Base-by-base conservation (phyloP, 1,140 invertebrate genomes). In the Bombus vancouverensis region DNA sequence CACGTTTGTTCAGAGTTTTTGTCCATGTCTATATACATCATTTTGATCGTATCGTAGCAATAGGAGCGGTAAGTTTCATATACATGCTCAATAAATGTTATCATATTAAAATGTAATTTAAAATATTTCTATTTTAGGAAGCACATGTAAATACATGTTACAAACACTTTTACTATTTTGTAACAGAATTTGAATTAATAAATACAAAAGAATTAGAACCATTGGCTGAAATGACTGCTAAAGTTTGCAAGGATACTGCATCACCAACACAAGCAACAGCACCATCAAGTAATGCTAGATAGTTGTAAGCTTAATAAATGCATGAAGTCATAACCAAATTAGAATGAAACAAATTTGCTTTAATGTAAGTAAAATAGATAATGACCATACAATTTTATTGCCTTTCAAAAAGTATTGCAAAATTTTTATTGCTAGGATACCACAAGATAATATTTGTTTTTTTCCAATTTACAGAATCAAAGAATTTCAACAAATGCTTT, bases 21-120 rank as follows among this genome's bases (percentile, higher is more conserved):
- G 98, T 99, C 2, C 98, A 99, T 95, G 98, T 99, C n/a, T 99
- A 99, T 93, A 99, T 99, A 88, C 98, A 99, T 95, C 98, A 99
- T 95, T 99, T 99, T 96, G 98, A 99, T 94, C 96, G 98, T 92
- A 96, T 99, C 86, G 97, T 98, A 53, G 96, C 97, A 42, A 97
- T 99, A 91, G 98, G 98, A 92, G 98, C 98, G 62, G 98, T 98
- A 96, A 97, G 96, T 96, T 86, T 53, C 13, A 34, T 44, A 22
- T 68, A 68, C 18, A 37, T 37, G 18, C 1, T 25, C 22, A 62
- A 78, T 25, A 8, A 37, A 15, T 65, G n/a, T 34, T 37, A 6
- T 85, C 6, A 32, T 53, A 77, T 73, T 18, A 57, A n/a, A 66
- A 65, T 79, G 25, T 78, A 68, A 57, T 65, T 53, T 18, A 74